A percentile compares a stretch with the other conserved stretches of the same genome.
Evolutionary conservation across 2,888 invertebrate species (phyloP).

Genomic region (Allygus modestus): DNA sequence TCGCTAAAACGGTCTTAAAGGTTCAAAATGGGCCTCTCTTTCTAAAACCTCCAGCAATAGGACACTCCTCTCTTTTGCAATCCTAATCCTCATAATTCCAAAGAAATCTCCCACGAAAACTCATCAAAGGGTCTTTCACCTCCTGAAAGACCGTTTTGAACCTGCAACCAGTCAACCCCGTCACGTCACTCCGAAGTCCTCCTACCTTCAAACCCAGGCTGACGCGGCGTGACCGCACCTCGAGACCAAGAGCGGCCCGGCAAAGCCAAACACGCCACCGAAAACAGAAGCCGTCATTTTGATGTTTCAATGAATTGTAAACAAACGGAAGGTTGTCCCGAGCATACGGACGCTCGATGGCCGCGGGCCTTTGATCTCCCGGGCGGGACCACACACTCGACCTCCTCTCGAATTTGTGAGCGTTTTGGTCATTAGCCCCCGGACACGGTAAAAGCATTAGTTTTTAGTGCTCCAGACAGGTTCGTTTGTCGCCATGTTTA

Average conservation of each 20-base stretch:
- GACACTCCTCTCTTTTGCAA: no score
- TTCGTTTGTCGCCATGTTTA: slow-evolving; percentile 48
- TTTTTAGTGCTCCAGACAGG: slow-evolving; percentile 52
- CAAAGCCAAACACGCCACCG: slow-evolving; percentile 19
- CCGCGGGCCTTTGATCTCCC: slow-evolving; percentile 20
- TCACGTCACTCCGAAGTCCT: not conserved
- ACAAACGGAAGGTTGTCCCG: slow-evolving; percentile 29
- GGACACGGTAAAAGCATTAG: slow-evolving; percentile 56
- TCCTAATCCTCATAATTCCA: no score
- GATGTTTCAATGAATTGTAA: slow-evolving; percentile 58
- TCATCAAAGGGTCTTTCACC: no score
- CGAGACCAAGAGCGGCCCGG: not conserved
- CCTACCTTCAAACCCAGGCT: not conserved
- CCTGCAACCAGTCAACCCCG: no score
- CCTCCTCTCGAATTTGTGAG: slow-evolving; percentile 33
- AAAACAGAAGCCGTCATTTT: slow-evolving; percentile 50
- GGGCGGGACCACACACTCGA: slow-evolving; percentile 26
- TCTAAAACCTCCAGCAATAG: no score
- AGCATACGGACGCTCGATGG: not conserved
- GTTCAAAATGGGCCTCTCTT: no score
- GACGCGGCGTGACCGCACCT: not conserved
- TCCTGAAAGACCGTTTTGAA: no score
- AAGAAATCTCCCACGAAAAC: no score
- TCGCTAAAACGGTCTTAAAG: no score
- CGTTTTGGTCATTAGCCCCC: slow-evolving; percentile 55